Base-by-base conservation (phyloP, 1,140 invertebrate genomes). In the Drosophila hydei region DNA sequence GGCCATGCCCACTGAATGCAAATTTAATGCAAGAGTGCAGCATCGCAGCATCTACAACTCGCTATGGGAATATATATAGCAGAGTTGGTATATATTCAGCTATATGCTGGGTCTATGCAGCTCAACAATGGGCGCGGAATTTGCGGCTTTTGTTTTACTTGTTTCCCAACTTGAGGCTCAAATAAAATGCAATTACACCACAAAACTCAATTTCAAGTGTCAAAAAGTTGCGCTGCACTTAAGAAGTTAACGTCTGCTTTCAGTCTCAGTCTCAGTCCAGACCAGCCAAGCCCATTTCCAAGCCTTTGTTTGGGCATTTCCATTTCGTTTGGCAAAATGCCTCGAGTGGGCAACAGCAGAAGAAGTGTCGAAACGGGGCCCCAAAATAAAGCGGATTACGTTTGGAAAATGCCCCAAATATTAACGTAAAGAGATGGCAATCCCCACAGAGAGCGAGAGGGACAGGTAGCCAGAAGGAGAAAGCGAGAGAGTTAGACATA, bases 121-220 rank as follows among this genome's bases (percentile, higher is more conserved):
- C 36, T 54, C 11, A 61, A 61, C 27, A 61, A 61, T 61, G 42
- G 56, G 42, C 56, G 40, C 23, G 54, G 54, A 56, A 56, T 56
- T 56, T 6, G 9, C n/a, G 65, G 58, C 71, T 79, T 69, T 79
- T 70, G 76, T 74, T 79, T 75, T 63, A 62, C 50, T 61, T 73
- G 54, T 60, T 58, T 50, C 25, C 4, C 42, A 67, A 67, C 38
- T 72, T 72, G 62, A 40, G 23, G 69, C 69, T 67, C 81, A 87
- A 87, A 87, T 87, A 81, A 88, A 87, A 83, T 87, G 77, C 84
- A 87, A 88, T 87, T 88, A 87, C 83, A 88, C 83, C 83, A 58
- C 83, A 88, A 88, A 87, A 88, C 83, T 87, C 83, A 87, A 87
- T 87, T 87, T 73, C 75, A 87, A 87, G 83, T 87, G 83, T 88